Base-by-base conservation (phyloP, 2,113 vertebrate genomes). In the Pavo muticus region DNA sequence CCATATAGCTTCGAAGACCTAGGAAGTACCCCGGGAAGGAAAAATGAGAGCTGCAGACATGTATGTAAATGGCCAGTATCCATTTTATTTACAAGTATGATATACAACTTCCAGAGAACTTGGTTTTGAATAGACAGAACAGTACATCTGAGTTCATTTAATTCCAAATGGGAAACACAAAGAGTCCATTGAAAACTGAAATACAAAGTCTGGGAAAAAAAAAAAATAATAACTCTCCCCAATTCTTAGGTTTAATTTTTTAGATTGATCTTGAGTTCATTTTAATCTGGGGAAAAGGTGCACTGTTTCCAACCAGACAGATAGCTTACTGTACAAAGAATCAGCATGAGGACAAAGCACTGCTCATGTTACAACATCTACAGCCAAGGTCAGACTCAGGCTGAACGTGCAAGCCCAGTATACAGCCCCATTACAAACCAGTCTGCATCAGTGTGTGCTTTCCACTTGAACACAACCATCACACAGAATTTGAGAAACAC, bases 21-120 rank as follows among this genome's bases (percentile, higher is more conserved):
- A 82, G 52, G 59, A 65, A 84, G 23, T n/a, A 80, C 8, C 24
- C 27, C 69, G 3, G 16, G 29, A 87, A 37, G 45, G 16, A 88
- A 45, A 80, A 93, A 90, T 21, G 29, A 86, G 50, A 35, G 60
- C 57, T 86, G 60, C 42, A 81, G 56, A 86, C 39, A 42, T 25
- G 67, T 13, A 25, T n/a, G 37, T 29, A 63, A 54, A 60, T 45
- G 64, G 42, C 19, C 29, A 71, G 39, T 45, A 80, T 89, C 29
- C 10, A 2, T 25, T 94, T 95, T 95, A 93, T 93, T 94, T 91
- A 65, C 39, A 93, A 37, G 30, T 80, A 80, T 21, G 63, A 32
- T 10, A 63, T 13, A 80, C 56, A 86, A 6, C 40, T 86, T 82
- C 56, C 75, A 63, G 25, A 68, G 6, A 59, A n/a, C 45, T 68